Conservation (phyloP, 2,113 vertebrate genomes). For the Crotalus tigris region DNA sequence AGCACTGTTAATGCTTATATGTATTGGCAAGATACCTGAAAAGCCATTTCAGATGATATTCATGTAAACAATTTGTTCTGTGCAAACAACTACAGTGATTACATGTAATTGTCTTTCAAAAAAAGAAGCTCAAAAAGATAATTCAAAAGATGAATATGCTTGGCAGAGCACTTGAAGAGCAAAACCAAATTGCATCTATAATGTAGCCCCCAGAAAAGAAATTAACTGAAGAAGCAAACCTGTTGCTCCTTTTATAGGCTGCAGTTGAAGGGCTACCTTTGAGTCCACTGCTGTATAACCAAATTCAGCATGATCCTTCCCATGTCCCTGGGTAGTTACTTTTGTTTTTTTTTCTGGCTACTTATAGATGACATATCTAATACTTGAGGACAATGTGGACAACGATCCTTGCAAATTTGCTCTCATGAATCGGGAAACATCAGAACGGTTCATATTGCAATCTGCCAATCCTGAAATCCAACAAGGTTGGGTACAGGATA, state of each 20-base stretch:
- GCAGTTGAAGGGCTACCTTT: neutral
- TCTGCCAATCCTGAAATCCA: slow-evolving; percentile 93
- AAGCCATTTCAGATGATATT: neutral
- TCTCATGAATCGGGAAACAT: slow-evolving; percentile 83
- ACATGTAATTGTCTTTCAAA: slow-evolving; percentile 28
- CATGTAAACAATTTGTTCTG: neutral
- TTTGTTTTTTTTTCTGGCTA: slow-evolving; percentile 37
- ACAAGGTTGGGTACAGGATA: slow-evolving; percentile 91
- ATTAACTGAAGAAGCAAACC: neutral
- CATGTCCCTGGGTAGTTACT: slow-evolving; percentile 6
- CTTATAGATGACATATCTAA: slow-evolving; percentile 86
- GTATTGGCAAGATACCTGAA: neutral
- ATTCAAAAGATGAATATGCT: neutral
- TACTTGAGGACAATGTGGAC: slow-evolving; percentile 87
- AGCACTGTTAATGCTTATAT: neutral
- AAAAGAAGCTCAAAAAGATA: slow-evolving; percentile 36
- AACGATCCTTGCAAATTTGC: slow-evolving; percentile 95
- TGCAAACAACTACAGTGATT: slow-evolving; percentile 30
- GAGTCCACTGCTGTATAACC: slow-evolving; percentile 22
- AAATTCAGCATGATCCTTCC: slow-evolving; percentile 19
- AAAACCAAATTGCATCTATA: slow-evolving; percentile 18
- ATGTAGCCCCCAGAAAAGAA: neutral
- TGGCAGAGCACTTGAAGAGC: slow-evolving; percentile 45
- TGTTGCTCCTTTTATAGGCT: slow-evolving; percentile 12
- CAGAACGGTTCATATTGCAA: slow-evolving; percentile 89